Conservation (phyloP, 2,113 vertebrate species). For the Aspiorhynchus laticeps region DNA sequence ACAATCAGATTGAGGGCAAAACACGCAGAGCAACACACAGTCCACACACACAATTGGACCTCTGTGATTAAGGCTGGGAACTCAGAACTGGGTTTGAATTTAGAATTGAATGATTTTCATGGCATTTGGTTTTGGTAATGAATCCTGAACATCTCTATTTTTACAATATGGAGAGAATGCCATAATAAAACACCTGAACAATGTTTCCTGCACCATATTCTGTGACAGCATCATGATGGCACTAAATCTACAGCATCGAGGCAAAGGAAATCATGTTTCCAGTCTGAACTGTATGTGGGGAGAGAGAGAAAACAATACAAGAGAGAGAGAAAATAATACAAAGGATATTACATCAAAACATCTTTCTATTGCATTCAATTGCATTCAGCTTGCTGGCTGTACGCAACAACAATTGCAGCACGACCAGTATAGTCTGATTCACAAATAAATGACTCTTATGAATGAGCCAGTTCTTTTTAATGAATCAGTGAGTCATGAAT, state of each 20-base stretch:
- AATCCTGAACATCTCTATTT: background rate
- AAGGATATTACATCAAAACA: background rate
- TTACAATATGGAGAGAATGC: background rate
- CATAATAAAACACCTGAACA: background rate
- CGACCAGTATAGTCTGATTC: background rate
- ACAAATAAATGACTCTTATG: background rate
- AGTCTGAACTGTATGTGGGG: background rate
- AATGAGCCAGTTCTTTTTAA: slow-evolving; percentile 1
- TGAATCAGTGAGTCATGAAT: background rate
- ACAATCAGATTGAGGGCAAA: slow-evolving; percentile 21
- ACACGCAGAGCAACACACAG: slow-evolving; percentile 22
- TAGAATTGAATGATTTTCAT: background rate
- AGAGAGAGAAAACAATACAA: background rate
- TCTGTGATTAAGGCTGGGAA: background rate
- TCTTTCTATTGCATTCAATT: background rate
- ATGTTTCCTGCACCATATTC: background rate
- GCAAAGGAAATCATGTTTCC: background rate
- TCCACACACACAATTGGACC: background rate
- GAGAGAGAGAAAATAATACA: background rate
- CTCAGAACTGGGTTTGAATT: background rate
- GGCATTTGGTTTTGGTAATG: background rate
- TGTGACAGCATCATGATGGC: background rate
- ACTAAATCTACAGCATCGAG: background rate
- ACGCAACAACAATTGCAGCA: background rate
- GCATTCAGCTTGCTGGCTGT: background rate